A percentile compares a stretch with the other conserved stretches of the same genome.
Evolutionary conservation across 2,113 vertebrate genomes (phyloP).

Genomic region (Tenrec ecaudatus): DNA sequence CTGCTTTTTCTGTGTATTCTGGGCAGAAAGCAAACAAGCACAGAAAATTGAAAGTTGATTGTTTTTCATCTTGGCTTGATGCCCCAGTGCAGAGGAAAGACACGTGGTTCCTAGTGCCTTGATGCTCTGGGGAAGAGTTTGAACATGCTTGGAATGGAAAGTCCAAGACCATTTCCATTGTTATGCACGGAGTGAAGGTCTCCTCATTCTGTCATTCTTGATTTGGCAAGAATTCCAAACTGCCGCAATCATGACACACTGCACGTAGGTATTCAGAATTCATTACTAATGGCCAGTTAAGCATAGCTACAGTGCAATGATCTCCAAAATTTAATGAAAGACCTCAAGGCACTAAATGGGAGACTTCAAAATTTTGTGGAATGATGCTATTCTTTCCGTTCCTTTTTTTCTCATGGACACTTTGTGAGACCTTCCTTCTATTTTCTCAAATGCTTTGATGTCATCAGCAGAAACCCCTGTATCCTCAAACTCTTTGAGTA

Average conservation of each 20-base stretch:
- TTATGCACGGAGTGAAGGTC: neutral
- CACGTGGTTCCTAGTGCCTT: neutral
- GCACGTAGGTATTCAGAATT: neutral
- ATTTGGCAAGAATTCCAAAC: neutral
- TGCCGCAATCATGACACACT: constrained; percentile 5
- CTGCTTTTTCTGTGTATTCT: constrained; percentile 60
- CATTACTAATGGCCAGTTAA: neutral
- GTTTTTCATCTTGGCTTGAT: constrained; percentile 56
- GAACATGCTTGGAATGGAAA: constrained; percentile 24
- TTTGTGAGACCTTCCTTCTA: neutral
- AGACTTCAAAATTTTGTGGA: too few species aligned
- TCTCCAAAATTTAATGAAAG: neutral
- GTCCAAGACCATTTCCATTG: neutral
- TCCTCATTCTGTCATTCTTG: neutral
- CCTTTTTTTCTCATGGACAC: too few species aligned
- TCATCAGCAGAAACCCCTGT: neutral
- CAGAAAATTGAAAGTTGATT: constrained; percentile 73
- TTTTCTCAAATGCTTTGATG: neutral
- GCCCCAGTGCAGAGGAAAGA: neutral
- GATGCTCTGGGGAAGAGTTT: constrained; percentile 43
- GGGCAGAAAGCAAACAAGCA: constrained; percentile 64
- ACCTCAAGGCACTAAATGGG: neutral
- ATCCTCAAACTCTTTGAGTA: neutral
- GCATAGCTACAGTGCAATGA: neutral
- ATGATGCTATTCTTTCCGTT: too few species aligned